Percentiles rank a stretch among this genome's conserved stretches.
These are phyloP conservation scores for Ganaspis sp. DNA, from an alignment of 1,140 invertebrate genomes.

Conservation along the genomic window DNA sequence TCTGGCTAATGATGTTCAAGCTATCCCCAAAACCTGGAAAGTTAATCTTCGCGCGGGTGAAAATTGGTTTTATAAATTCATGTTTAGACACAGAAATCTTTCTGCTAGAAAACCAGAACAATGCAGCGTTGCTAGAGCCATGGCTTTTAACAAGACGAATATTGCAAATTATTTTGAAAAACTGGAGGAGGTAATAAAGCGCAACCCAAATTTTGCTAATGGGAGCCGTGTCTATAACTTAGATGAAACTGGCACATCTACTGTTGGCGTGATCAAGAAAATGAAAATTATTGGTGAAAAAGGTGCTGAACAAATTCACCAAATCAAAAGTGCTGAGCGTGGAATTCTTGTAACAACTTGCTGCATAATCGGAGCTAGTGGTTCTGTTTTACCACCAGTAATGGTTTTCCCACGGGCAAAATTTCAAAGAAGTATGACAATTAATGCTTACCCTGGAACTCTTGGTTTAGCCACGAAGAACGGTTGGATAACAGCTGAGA, in stretches of 20 bases:
- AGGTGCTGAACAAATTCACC: conserved; percentile 57
- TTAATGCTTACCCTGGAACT: conserved; percentile 16
- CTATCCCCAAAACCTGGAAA: too few relatives aligned
- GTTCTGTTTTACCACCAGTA: conserved; percentile 33
- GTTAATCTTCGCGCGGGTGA: too few relatives aligned
- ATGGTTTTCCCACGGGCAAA: conserved; percentile 41
- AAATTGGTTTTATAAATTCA: too few relatives aligned
- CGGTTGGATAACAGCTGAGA: background rate
- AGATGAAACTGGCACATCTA: conserved; percentile 53
- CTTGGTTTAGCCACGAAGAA: conserved; percentile 16
- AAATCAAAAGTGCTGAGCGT: conserved; percentile 54
- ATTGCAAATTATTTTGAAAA: conserved; percentile 51
- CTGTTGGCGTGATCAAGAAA: conserved; percentile 43
- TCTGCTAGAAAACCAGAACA: background rate
- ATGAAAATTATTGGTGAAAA: conserved; percentile 54
- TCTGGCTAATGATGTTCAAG: too few relatives aligned
- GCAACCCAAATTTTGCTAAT: conserved; percentile 38
- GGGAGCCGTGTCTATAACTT: conserved; percentile 55
- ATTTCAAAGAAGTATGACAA: conserved; percentile 23
- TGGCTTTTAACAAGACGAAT: conserved; percentile 10
- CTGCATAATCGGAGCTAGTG: conserved; percentile 41
- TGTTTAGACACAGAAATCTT: background rate
- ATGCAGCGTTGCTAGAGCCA: background rate
- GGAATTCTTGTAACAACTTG: conserved; percentile 58
- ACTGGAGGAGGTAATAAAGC: conserved; percentile 43